Evolutionary conservation across 1,140 invertebrate species (phyloP), one percentile per base, ranked within the genome.

Genomic region (Carcinoscorpius rotundicauda): DNA sequence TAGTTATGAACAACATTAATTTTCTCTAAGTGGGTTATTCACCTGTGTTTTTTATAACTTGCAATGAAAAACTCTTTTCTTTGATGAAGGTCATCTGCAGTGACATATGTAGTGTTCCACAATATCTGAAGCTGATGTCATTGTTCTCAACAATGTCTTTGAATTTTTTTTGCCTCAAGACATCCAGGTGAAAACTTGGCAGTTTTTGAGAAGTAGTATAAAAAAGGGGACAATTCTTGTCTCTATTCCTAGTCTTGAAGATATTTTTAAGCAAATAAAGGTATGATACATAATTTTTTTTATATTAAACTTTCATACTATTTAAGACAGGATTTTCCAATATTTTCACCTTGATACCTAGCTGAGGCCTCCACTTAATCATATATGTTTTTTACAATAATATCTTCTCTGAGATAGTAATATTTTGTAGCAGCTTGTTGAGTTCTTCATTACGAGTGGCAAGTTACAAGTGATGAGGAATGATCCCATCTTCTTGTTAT

Each of bases 101-200:
- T 58, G 81, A 84, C 75, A 78, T 86, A 61, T 77, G 81, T 68
- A 77, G 82, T 5, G 75, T 76, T 69, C 69, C 75, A 63, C 80
- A 85, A 69, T 84, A 58, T 71, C 87, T 48, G 72, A 70, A 56
- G 80, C 82, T 51, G 78, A 87, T 74, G 79, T 86, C 11, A 78
- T 86, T 63, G 74, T 86, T 29, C 68, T 83, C 6, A 82, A 86
- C 66, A 86, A 86, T 75, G 79, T 82, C 6, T 81, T 86, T 72
- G 84, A 86, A 71, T 85, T 85, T 74, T 86, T 86, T 77, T 73
- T 84, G 64, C 70, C 81, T 55, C 66, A 75, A 64, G 74, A 79
- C 10, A 77, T 80, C 55, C 83, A 86, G 72, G 79, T 75, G 64
- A 64, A 81, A 68, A 80, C 83, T 61, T 86, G 84, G 85, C 74